phyloP scores from a whole-genome alignment of 2,797 vertebrate species.

The Acrocephalus scirpaceus region DNA sequence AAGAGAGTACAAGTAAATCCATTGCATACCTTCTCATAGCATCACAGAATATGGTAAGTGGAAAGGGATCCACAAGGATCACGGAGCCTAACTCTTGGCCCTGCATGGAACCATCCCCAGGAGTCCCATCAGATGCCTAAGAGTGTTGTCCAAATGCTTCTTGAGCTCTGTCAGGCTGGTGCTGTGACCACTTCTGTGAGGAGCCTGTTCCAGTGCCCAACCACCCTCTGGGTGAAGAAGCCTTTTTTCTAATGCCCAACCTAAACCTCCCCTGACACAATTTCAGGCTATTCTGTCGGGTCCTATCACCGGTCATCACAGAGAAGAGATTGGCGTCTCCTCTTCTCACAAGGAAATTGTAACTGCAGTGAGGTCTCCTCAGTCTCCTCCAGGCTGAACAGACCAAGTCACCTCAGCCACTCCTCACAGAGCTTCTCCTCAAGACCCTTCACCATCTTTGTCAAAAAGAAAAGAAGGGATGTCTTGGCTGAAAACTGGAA shows the following conservation, averaged over 20 bases:
- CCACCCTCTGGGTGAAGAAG: background rate
- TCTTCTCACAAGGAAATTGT: too few species aligned
- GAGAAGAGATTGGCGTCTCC: too few species aligned
- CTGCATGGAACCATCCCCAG: background rate
- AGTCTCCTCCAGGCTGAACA: background rate
- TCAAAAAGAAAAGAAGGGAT: background rate
- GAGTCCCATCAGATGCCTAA: background rate
- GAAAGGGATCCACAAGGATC: background rate
- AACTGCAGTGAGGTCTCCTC: background rate
- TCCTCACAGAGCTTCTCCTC: background rate
- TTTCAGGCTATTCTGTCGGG: background rate
- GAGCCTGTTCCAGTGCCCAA: background rate
- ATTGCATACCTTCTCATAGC: too few species aligned
- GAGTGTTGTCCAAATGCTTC: rapidly evolving
- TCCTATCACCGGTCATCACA: background rate
- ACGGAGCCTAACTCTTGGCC: background rate
- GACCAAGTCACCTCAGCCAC: background rate
- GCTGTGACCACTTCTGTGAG: background rate
- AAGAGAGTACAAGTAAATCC: background rate
- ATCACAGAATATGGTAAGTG: background rate
- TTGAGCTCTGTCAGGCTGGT: background rate
- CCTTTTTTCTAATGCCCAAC: background rate
- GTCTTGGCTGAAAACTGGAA: background rate
- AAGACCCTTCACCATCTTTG: background rate
- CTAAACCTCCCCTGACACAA: background rate